Conservation (phyloP, 2,113 vertebrate genomes). For the Chloroceryle aenea region DNA sequence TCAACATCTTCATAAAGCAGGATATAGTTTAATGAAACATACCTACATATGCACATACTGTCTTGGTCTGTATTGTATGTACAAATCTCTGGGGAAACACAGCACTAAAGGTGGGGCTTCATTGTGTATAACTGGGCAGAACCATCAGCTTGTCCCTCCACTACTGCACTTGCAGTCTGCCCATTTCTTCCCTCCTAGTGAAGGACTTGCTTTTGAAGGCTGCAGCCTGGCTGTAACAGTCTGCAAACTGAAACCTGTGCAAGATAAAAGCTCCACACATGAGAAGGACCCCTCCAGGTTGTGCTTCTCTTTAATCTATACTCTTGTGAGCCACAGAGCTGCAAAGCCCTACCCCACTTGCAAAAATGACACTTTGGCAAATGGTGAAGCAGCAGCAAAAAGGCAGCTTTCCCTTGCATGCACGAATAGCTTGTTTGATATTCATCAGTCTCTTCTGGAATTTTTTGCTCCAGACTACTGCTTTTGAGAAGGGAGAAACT, state of each 20-base stretch:
- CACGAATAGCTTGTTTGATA: not conserved
- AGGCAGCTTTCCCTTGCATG: not conserved
- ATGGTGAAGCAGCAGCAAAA: not conserved
- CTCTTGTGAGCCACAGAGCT: not conserved
- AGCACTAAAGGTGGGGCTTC: not conserved
- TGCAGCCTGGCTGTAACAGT: not conserved
- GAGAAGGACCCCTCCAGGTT: not conserved
- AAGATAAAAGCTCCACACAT: not conserved
- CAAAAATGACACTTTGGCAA: not conserved
- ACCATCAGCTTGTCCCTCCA: not conserved
- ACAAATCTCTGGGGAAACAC: not conserved
- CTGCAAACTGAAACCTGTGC: not conserved
- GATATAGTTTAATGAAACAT: not conserved
- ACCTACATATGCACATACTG: not conserved
- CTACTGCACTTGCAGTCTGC: not conserved
- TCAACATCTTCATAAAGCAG: not conserved
- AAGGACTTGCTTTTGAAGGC: not conserved
- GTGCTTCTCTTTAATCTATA: not conserved
- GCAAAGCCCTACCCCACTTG: not conserved
- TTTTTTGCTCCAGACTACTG: not conserved
- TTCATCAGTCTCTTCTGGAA: not conserved
- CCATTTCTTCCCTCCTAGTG: not conserved
- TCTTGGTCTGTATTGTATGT: not conserved
- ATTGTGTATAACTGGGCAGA: not conserved
- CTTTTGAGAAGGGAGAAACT: not conserved